These are phyloP conservation scores for Meda fulgida DNA, from an alignment of 2,797 vertebrate genomes.

Conservation along the genomic window DNA sequence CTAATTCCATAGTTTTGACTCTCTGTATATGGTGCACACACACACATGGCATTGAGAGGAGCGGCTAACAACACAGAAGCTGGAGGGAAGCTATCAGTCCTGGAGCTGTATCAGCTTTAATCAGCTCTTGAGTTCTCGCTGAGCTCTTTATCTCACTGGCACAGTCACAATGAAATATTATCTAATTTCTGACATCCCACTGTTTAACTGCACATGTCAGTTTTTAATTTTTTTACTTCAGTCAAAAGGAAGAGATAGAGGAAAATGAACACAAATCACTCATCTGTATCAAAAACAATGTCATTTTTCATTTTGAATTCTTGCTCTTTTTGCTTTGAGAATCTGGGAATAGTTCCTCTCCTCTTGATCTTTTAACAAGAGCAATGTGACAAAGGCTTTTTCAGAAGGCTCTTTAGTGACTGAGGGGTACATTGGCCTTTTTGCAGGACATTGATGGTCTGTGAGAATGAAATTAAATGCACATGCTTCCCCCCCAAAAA, in stretches of 20 bases:
- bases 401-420: neutral
- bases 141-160: conserved; percentile 39
- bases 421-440: conserved; percentile 27
- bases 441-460: conserved; percentile 7
- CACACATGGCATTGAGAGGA: conserved; percentile 11
- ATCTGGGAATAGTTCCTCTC: neutral
- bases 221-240: neutral
- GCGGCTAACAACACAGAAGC: conserved; percentile 12
- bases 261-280: conserved; percentile 1
- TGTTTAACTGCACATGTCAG: neutral
- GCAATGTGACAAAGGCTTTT: conserved; percentile 22
- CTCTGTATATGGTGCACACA: neutral
- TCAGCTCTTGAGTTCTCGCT: conserved; percentile 39
- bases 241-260: conserved; percentile 5
- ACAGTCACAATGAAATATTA: conserved; percentile 40
- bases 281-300: neutral
- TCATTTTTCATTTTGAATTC: neutral
- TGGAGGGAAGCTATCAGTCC: conserved; percentile 32
- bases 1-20: conserved; percentile 9
- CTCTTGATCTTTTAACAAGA: conserved; percentile 28
- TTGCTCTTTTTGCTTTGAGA: neutral
- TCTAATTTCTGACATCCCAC: conserved; percentile 32
- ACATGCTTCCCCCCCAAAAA: conserved; percentile 16
- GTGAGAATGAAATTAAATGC: conserved; percentile 39
- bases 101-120: conserved; percentile 21